Evolutionary conservation across 2,113 vertebrate genomes (phyloP), one percentile per base, ranked within the genome.

Genomic region (Strix uralensis): DNA sequence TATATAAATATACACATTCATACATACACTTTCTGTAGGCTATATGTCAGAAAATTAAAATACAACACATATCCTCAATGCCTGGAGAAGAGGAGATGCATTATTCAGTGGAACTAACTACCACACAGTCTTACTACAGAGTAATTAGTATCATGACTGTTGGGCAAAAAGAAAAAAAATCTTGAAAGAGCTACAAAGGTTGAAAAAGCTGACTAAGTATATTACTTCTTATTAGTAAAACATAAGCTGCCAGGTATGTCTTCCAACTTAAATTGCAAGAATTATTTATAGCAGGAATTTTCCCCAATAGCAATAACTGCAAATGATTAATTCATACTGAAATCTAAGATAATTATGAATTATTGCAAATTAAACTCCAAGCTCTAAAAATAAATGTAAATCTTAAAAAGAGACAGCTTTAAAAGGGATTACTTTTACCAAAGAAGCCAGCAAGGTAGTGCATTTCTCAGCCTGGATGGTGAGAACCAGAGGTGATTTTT

Each of bases 81-180:
- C 92, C 83, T 70, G 86, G 62, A 75, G 88, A 88, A 59, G 32
- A 47, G 54, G 83, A 73, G 78, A 81, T 94, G 67, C 58, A 91
- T 96, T 94, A 94, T 88, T 96, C 88, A 95, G 94, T 80, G 75
- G 66, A 52, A 73, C 42, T 85, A 74, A 81, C 84, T 74, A 81
- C 70, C 62, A 59, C 70, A 51, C 57, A 58, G 27, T 30, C 72
- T 88, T 73, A 69, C 86, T 87, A 46, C 59, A 51, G 61, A 88
- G 74, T 94, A 96, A 96, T 96, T 96, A 97, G 71, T 17, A 94
- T 27, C 70, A 82, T 62, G 67, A 73, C 92, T 96, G 49, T 80
- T 0, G 38, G 95, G 94, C 84, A 91, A 4, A 46, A 75, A 89
- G 32, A 10, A 57, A 83, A 96, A 83, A 72, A 46, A 27, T 51